Base-by-base conservation (phyloP, 1,140 invertebrate genomes). In the Drosophila athabasca region DNA sequence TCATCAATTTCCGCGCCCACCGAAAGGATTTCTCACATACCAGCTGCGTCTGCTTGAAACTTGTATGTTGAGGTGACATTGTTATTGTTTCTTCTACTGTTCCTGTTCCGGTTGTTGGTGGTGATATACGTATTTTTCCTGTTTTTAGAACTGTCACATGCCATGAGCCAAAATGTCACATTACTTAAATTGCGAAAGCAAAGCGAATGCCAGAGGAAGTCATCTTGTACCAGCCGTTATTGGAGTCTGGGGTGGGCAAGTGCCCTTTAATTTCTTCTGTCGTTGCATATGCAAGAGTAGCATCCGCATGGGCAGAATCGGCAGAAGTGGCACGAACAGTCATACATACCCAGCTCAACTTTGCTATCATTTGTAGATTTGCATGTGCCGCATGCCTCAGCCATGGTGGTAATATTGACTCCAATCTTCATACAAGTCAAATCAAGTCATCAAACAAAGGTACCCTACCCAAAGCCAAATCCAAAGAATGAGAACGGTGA, bases 181-280 rank as follows among this genome's bases (percentile, higher is more conserved):
- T 90, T 92, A 87, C 79, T 70, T 82, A 54, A 89, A 79, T 60
- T 91, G 69, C 62, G 66, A 64, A 66, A 68, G 49, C 49, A 39
- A 44, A 39, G 46, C 44, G 41, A 44, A 11, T 58, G 50, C 50
- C 39, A 50, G 26, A 13, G 11, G 22, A 50, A 51, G 44, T 31
- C 43, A 41, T 39, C 13, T 41, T 41, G 1, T n/a, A 7, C 51
- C 15, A 6, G 15, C 39, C 22, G 19, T 68, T 50, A 68, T 68
- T 69, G 66, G 66, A 45, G 19, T 68, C 2, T 3, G 31, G 31
- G 11, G 31, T 11, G 2, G 31, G 2, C 31, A 11, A 11, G 9
- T 11, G 9, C 31, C 11, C 9, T 35, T 9, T 11, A 35, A 3
- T 35, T 35, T 35, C 9, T 7, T 35, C 31, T 35, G 31, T 35